Evolutionary conservation across 2,113 vertebrate species (phyloP).

Genomic region (Empidonax traillii): DNA sequence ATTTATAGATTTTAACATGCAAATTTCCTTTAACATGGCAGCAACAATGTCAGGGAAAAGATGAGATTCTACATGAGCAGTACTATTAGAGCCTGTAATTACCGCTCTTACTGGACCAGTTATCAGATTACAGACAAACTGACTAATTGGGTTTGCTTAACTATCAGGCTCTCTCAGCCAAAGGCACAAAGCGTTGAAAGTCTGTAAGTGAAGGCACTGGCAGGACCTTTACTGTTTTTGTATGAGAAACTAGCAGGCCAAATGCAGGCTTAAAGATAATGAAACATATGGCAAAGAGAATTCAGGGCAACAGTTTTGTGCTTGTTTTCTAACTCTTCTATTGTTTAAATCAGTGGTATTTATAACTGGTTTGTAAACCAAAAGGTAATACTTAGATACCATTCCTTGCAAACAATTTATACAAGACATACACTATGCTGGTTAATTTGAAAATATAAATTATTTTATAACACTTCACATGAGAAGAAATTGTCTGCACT

Average conservation of each 20-base stretch:
- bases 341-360: background rate
- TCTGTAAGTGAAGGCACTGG: conserved; percentile 11
- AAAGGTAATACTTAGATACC: background rate
- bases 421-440: background rate
- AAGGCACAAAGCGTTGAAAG: background rate
- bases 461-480: background rate
- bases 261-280: conserved; percentile 26
- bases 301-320: background rate
- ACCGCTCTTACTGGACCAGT: background rate
- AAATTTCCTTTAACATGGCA: background rate
- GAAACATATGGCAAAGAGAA: background rate
- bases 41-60: background rate
- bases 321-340: background rate
- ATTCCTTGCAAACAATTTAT: background rate
- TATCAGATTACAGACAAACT: background rate
- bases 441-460: background rate
- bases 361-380: background rate
- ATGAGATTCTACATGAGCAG: background rate
- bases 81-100: background rate
- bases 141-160: background rate
- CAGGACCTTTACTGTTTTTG: background rate
- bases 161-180: background rate
- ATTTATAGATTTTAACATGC: background rate
- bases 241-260: background rate
- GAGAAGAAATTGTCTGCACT: background rate